A percentile compares a stretch with the other conserved stretches of the same genome.
phyloP scores from a whole-genome alignment of 1,140 invertebrate species.

The Drosophila sucinea region DNA sequence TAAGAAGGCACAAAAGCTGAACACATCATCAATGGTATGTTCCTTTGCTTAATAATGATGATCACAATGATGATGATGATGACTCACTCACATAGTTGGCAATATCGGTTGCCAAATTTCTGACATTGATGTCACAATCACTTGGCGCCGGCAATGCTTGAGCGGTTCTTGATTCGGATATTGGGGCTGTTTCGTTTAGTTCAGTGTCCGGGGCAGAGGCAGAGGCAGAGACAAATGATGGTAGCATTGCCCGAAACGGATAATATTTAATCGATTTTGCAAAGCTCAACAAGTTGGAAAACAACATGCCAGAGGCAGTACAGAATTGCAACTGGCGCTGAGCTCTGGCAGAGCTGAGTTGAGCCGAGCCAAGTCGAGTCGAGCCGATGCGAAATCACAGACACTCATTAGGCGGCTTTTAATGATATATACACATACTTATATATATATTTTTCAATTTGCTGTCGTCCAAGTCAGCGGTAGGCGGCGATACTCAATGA shows the following conservation, averaged over 20 bases:
- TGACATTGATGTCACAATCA: slow-evolving; percentile 40
- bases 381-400: slow-evolving; percentile 31
- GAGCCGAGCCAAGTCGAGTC: neutral
- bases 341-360: neutral
- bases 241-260: slow-evolving; percentile 53
- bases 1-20: slow-evolving; percentile 23
- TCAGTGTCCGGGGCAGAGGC: neutral
- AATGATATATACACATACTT: slow-evolving; percentile 30
- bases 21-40: slow-evolving; percentile 10
- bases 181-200: neutral
- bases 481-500: slow-evolving; percentile 62
- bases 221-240: slow-evolving; percentile 10
- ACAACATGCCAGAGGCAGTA: slow-evolving; percentile 68
- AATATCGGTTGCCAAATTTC: slow-evolving; percentile 68
- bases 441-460: slow-evolving; percentile 23
- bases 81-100: slow-evolving; percentile 69
- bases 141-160: neutral
- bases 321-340: slow-evolving; percentile 65
- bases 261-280: slow-evolving; percentile 49
- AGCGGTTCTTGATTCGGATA: neutral
- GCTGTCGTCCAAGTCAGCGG: slow-evolving; percentile 33
- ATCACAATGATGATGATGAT: neutral
- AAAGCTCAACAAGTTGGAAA: slow-evolving; percentile 55
- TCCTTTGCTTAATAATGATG: neutral
- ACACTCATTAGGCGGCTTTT: slow-evolving; percentile 17